phyloP scores from a whole-genome alignment of 2,113 vertebrate species.

The Oreochromis spilurus region DNA sequence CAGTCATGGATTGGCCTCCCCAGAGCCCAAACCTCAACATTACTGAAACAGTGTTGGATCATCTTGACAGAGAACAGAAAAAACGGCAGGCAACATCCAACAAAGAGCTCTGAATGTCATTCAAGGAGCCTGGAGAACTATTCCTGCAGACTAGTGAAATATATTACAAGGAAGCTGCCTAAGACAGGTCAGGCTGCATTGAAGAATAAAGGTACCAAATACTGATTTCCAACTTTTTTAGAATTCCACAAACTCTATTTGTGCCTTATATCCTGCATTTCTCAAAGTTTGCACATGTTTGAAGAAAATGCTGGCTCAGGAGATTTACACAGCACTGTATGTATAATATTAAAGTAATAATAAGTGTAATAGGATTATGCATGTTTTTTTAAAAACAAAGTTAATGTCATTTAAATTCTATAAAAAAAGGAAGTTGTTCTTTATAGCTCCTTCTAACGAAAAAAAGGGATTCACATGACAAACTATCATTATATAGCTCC shows the following conservation, averaged over 20 bases:
- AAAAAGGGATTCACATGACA: not conserved
- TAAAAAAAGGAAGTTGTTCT: not conserved
- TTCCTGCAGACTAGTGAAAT: not conserved
- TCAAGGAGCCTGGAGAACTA: not conserved
- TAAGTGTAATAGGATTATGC: not conserved
- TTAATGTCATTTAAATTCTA: not conserved
- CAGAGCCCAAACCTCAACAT: not conserved
- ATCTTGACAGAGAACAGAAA: not conserved
- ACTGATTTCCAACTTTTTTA: not conserved
- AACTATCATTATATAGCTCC: not conserved
- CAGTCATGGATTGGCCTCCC: not conserved
- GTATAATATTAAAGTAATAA: not conserved
- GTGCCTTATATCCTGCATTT: not conserved
- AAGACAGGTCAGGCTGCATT: not conserved
- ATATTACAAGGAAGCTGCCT: not conserved
- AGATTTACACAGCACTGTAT: not conserved
- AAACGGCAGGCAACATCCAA: not conserved
- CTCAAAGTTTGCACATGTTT: not conserved
- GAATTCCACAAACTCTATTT: not conserved
- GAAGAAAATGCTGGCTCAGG: not conserved
- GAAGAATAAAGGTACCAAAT: not conserved
- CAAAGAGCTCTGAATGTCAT: not conserved
- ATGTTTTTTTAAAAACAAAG: accelerated
- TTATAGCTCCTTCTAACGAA: not conserved
- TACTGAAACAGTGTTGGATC: not conserved